These are phyloP conservation scores for Catostylus mosaicus DNA, from an alignment of 30 jellyfish, hydroid and myxozoan genomes.

Conservation along the genomic window DNA sequence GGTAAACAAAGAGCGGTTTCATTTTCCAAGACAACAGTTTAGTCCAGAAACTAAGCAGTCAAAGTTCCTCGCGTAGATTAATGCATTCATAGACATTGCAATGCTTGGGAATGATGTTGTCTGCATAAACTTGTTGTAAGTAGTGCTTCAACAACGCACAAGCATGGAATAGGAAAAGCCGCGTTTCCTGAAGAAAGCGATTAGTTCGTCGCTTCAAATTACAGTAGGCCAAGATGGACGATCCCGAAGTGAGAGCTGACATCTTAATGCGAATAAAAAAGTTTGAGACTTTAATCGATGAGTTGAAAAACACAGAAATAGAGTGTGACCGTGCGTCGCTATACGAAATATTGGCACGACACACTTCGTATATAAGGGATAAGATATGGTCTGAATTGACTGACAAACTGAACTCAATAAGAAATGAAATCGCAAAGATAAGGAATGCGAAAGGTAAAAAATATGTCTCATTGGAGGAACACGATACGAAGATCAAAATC, in stretches of 20 bases:
- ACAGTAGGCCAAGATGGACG: background rate
- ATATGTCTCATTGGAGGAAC: slow-evolving; percentile 1
- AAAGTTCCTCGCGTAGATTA: no score
- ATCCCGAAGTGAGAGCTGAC: background rate
- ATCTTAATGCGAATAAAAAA: background rate
- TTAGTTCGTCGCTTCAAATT: background rate
- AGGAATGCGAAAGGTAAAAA: background rate
- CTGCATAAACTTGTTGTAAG: no score
- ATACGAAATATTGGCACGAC: background rate
- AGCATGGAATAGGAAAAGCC: no score
- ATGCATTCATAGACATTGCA: no score
- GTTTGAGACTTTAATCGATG: background rate
- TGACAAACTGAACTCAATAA: background rate
- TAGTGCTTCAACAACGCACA: no score
- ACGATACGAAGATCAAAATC: background rate
- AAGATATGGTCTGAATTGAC: background rate
- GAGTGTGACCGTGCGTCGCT: background rate
- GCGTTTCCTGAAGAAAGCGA: background rate
- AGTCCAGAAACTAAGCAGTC: no score
- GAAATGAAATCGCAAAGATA: background rate
- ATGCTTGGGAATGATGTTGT: no score
- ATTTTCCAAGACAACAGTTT: no score
- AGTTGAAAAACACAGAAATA: background rate
- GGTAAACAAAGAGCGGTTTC: no score
- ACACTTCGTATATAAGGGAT: background rate